Evolutionary conservation across 2,113 vertebrate species (phyloP), one percentile per base, ranked within the genome.

Genomic region (Rhinogobius similis): DNA sequence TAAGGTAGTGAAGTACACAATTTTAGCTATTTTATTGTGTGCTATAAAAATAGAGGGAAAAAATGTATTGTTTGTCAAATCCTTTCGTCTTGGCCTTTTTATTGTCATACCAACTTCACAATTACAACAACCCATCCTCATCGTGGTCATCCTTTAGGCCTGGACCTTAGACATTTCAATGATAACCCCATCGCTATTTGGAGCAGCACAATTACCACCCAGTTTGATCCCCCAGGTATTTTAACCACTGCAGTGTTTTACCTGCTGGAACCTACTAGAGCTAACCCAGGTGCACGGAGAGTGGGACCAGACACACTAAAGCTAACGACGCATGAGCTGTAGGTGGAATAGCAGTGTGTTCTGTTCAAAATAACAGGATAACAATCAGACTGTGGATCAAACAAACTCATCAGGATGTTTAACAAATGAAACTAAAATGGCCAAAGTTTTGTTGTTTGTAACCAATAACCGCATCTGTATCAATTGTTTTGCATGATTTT

Each of bases 81-180:
- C 43, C 61, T 70, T 8, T 43, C 32, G n/a, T 46, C 75, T 73
- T 70, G 65, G 70, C 68, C 62, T 75, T 81, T 69, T 79, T 76
- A 73, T 73, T 86, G 68, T 80, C 63, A 75, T 55, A 65, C 41
- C 65, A 82, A 71, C 67, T 81, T 88, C 80, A 72, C 67, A 70
- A 82, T 75, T 90, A 82, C 80, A 87, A 90, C 79, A 79, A 84
- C 67, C 94, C 5, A 36, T 36, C 32, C 32, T 36, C 32, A 2
- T 36, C 32, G 9, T 36, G 32, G 32, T 36, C 32, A 91, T 95
- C 94, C 96, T 96, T 90, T 95, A 98, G 98, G 96, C 84, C 94
- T 98, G 98, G 96, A 99, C 94, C 98, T 99, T 98, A 99, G 91
- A 90, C 96, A 98, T 95, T 99, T 99, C 96, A 98, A 98, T 95